phyloP scores from a whole-genome alignment of 92 coral and sea anemone species.

The Heteractis magnifica region DNA sequence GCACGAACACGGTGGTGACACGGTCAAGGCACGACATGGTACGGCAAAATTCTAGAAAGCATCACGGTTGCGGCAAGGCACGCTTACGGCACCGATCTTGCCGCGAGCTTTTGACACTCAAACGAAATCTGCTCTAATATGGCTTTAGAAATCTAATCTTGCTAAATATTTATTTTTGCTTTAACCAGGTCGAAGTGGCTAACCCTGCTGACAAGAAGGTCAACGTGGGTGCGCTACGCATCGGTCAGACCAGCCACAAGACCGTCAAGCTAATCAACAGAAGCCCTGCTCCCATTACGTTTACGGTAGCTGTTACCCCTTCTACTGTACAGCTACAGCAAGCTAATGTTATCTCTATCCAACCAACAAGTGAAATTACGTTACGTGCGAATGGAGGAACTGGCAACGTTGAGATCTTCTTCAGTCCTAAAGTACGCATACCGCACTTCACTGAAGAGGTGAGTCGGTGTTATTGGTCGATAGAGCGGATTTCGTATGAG shows the following conservation, averaged over 20 bases:
- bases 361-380: conserved; percentile 84
- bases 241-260: conserved; percentile 82
- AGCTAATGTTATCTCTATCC: conserved; percentile 70
- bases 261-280: conserved; percentile 82
- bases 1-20: no score
- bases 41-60: no score
- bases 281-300: conserved; percentile 94
- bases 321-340: conserved; percentile 82
- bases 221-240: conserved; percentile 87
- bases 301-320: conserved; percentile 89
- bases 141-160: background rate
- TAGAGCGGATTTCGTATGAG: background rate
- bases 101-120: no score
- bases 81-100: no score
- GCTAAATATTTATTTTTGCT: background rate
- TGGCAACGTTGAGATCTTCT: conserved; percentile 77
- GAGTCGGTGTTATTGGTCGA: background rate
- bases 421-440: conserved; percentile 85
- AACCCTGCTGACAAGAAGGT: conserved; percentile 81
- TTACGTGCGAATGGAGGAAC: conserved; percentile 86
- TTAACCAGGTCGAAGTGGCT: conserved; percentile 82
- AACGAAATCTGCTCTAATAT: background rate
- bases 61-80: no score
- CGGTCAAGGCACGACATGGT: no score
- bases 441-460: conserved; percentile 98